Conservation (phyloP, 2,797 vertebrate species). For the Tinamus major region DNA sequence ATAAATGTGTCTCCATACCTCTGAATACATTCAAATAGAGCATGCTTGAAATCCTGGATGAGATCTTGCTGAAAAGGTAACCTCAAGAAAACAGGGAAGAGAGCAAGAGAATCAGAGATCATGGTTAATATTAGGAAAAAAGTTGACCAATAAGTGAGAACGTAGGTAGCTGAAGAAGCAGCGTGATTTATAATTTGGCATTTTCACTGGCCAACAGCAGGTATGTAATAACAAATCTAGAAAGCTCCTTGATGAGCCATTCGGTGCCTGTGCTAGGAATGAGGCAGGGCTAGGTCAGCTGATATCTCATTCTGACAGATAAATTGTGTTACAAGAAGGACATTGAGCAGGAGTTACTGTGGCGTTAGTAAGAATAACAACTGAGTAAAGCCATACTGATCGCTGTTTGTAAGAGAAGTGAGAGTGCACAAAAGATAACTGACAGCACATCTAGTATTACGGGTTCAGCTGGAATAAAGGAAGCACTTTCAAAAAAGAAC, state of each 20-base stretch:
- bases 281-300: conserved; percentile 27
- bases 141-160: neutral
- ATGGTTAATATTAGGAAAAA: neutral
- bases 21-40: neutral
- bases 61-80: neutral
- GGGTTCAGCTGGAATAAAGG: conserved; percentile 47
- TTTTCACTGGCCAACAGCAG: neutral
- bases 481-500: conserved; percentile 53
- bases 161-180: conserved; percentile 30
- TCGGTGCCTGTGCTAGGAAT: conserved; percentile 9
- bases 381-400: neutral
- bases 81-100: neutral
- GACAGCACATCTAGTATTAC: conserved; percentile 30
- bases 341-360: neutral
- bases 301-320: conserved; percentile 28
- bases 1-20: neutral
- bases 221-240: neutral
- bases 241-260: conserved; percentile 42
- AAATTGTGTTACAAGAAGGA: neutral
- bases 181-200: neutral
- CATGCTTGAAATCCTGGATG: neutral
- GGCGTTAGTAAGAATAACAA: neutral
- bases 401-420: conserved; percentile 7
- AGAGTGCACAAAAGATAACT: conserved; percentile 63
- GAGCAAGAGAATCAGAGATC: neutral